Evolutionary conservation across 2,113 vertebrate species (phyloP).

Genomic region (Macrotus californicus): DNA sequence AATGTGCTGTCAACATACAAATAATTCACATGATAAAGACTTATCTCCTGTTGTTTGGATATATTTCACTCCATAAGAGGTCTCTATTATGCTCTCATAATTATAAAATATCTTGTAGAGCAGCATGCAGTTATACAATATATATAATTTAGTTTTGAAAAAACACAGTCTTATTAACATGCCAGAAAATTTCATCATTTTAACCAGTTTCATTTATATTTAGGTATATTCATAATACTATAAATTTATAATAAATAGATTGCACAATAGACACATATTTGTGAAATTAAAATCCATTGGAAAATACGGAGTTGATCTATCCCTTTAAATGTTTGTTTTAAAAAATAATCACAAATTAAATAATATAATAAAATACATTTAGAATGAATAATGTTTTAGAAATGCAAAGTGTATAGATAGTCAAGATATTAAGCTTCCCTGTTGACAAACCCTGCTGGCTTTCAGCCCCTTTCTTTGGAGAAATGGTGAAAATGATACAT

Average conservation of each 20-base stretch:
- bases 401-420: slow-evolving; percentile 17
- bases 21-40: slow-evolving; percentile 37
- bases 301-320: slow-evolving; percentile 36
- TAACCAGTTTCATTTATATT: slow-evolving; percentile 45
- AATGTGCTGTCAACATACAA: slow-evolving; percentile 18
- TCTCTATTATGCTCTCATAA: slow-evolving; percentile 35
- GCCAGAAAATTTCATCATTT: slow-evolving; percentile 53
- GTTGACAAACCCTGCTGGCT: slow-evolving; percentile 27
- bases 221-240: slow-evolving; percentile 42
- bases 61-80: slow-evolving; percentile 36
- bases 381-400: slow-evolving; percentile 43
- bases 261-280: slow-evolving; percentile 14
- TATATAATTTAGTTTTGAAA: slow-evolving; percentile 42
- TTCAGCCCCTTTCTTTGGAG: slow-evolving; percentile 27
- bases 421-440: slow-evolving; percentile 29
- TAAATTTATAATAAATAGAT: slow-evolving; percentile 47
- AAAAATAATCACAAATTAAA: slow-evolving; percentile 48
- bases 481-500: slow-evolving; percentile 38
- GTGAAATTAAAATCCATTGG: slow-evolving; percentile 47
- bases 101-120: slow-evolving; percentile 51
- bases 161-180: slow-evolving; percentile 32
- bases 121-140: not conserved
- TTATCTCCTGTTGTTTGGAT: slow-evolving; percentile 35
- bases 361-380: slow-evolving; percentile 39
- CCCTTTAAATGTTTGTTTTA: slow-evolving; percentile 40